Conservation (phyloP, 2,888 invertebrate genomes). For the Patella pellucida region DNA sequence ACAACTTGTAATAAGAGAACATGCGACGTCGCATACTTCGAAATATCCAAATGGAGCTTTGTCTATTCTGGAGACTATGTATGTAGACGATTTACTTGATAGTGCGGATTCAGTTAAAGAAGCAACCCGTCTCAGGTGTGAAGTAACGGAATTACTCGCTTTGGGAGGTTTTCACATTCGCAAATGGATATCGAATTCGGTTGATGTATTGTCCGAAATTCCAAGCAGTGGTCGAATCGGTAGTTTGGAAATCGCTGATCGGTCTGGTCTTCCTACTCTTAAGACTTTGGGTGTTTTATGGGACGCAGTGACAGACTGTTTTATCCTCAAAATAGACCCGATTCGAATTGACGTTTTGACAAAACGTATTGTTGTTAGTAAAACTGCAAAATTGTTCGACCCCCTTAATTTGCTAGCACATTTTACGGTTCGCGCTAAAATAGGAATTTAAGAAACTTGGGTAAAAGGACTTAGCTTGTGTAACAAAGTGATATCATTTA, state of each 20-base stretch:
- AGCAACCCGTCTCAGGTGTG: too few relatives aligned
- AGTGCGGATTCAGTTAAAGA: too few relatives aligned
- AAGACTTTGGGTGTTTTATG: not conserved
- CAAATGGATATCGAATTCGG: too few relatives aligned
- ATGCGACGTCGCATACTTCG: not conserved
- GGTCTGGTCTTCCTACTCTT: not conserved
- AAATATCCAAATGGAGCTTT: not conserved
- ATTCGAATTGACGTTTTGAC: not conserved
- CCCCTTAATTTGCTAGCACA: not conserved
- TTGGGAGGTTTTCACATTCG: too few relatives aligned
- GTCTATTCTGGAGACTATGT: not conserved
- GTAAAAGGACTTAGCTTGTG: not conserved
- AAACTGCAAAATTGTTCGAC: not conserved
- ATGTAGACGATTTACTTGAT: too few relatives aligned
- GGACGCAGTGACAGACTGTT: not conserved
- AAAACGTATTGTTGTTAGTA: conserved; percentile 1
- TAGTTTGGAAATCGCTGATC: not conserved
- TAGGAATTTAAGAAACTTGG: not conserved
- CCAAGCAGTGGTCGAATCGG: not conserved
- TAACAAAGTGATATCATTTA: too few relatives aligned
- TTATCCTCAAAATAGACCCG: not conserved
- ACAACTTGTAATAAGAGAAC: not conserved
- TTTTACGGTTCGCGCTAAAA: not conserved
- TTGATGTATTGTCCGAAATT: not conserved
- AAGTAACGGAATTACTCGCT: too few relatives aligned